A percentile compares a stretch with the other conserved stretches of the same genome.
Evolutionary conservation across 2,113 vertebrate species (phyloP).

Genomic region (Holacanthus passer): DNA sequence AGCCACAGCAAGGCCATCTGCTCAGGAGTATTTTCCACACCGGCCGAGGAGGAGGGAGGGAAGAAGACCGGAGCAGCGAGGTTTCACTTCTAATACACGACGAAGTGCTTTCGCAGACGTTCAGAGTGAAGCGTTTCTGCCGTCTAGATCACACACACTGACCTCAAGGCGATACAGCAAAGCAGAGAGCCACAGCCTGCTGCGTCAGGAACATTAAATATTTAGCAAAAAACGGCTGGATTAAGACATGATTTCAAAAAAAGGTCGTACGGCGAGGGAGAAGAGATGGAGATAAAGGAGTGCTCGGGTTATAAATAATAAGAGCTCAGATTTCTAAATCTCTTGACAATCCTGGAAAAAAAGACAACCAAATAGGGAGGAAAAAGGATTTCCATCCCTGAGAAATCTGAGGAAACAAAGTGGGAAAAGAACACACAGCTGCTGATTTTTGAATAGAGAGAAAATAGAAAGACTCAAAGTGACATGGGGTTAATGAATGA

Average conservation of each 20-base stretch:
- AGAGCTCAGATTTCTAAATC: conserved; percentile 20
- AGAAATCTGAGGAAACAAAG: conserved; percentile 22
- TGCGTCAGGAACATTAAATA: conserved; percentile 38
- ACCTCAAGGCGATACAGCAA: conserved; percentile 2
- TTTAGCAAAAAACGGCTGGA: not conserved
- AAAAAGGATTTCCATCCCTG: conserved; percentile 14
- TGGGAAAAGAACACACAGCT: conserved; percentile 11
- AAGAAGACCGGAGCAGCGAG: not conserved
- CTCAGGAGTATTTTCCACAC: conserved; percentile 37
- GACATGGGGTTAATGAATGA: conserved; percentile 1
- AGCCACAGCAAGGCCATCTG: conserved; percentile 66
- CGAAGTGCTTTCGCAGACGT: not conserved
- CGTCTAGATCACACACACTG: not conserved
- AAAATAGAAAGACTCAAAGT: not conserved
- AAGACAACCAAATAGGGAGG: not conserved
- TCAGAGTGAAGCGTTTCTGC: not conserved
- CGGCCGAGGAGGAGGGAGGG: not conserved
- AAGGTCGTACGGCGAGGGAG: not conserved
- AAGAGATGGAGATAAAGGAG: conserved; percentile 17
- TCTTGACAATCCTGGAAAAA: not conserved
- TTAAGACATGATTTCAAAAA: conserved; percentile 20
- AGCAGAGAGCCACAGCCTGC: not conserved
- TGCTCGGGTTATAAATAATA: conserved; percentile 37
- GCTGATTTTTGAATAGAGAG: conserved; percentile 9
- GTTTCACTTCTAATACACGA: conserved; percentile 14